Evolutionary conservation across 2,888 invertebrate species (phyloP).

Genomic region (Luperina nickerlii): DNA sequence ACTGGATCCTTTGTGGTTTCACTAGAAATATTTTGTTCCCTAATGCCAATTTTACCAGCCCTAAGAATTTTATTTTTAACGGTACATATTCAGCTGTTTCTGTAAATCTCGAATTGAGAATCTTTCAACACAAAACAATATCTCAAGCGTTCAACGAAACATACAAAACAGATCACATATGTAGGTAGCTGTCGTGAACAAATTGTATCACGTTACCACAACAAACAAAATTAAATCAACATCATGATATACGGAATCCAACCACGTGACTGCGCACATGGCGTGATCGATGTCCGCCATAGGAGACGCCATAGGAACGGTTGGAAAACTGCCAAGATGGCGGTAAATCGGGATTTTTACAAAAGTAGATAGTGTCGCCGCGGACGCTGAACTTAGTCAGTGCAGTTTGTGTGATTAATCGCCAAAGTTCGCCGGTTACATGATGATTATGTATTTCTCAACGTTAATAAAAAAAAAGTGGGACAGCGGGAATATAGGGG

Average conservation of each 20-base stretch:
- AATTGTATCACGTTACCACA: conserved; percentile 35
- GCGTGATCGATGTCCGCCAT: conserved; percentile 76
- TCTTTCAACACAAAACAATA: conserved; percentile 6
- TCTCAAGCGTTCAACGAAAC: conserved; percentile 6
- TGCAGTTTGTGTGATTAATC: conserved; percentile 42
- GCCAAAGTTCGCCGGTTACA: conserved; percentile 23
- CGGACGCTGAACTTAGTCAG: conserved; percentile 72
- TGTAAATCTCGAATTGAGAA: neutral
- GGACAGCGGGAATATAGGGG: neutral
- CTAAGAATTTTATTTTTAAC: neutral
- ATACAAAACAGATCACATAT: neutral
- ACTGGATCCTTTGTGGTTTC: neutral
- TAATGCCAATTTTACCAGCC: neutral
- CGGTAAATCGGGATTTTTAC: conserved; percentile 82
- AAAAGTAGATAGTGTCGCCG: conserved; percentile 67
- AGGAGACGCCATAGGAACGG: conserved; percentile 71
- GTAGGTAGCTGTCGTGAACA: conserved; percentile 16
- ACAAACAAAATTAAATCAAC: conserved; percentile 45
- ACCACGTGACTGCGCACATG: conserved; percentile 75
- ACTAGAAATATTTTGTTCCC: neutral
- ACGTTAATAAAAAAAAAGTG: no score
- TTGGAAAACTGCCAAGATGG: conserved; percentile 79
- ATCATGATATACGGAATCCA: conserved; percentile 57
- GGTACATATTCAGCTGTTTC: neutral
- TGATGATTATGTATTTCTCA: conserved; percentile 6